Percentiles rank a stretch among this genome's conserved stretches.
Evolutionary conservation across 2,888 invertebrate species (phyloP).

Genomic region (Eupithecia vulgata): DNA sequence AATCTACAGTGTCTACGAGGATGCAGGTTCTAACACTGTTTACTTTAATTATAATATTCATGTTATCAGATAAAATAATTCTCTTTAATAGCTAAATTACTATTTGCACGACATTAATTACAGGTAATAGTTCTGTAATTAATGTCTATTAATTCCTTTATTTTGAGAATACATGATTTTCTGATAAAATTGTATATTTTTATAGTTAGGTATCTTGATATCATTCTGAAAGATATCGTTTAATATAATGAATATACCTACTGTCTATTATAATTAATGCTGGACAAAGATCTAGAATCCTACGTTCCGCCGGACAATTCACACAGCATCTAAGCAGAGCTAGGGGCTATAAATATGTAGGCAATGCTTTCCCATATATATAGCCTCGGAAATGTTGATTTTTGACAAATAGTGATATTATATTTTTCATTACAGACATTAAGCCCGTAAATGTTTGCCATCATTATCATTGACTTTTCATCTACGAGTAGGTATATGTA

Average conservation of each 20-base stretch:
- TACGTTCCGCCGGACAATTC: too few species aligned
- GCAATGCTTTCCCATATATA: not conserved
- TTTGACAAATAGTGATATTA: too few species aligned
- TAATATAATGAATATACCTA: too few species aligned
- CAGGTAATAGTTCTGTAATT: not conserved
- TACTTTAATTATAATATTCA: constrained; percentile 15
- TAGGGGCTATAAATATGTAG: too few species aligned
- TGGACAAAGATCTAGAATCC: too few species aligned
- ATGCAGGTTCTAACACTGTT: not conserved
- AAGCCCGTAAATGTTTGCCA: not conserved
- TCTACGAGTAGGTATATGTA: too few species aligned
- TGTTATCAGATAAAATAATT: constrained; percentile 24
- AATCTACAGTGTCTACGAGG: not conserved
- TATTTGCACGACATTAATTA: constrained; percentile 4
- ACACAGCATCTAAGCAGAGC: too few species aligned
- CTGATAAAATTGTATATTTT: not conserved
- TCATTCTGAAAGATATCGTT: not conserved
- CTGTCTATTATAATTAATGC: too few species aligned
- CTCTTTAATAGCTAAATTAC: constrained; percentile 12
- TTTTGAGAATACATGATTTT: not conserved
- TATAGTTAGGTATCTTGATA: not conserved
- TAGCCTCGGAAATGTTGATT: too few species aligned
- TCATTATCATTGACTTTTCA: not conserved
- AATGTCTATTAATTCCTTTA: not conserved
- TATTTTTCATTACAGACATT: too few species aligned